These are phyloP conservation scores for Tetragnatha montana DNA, from an alignment of 2,888 invertebrate genomes.

Conservation along the genomic window DNA sequence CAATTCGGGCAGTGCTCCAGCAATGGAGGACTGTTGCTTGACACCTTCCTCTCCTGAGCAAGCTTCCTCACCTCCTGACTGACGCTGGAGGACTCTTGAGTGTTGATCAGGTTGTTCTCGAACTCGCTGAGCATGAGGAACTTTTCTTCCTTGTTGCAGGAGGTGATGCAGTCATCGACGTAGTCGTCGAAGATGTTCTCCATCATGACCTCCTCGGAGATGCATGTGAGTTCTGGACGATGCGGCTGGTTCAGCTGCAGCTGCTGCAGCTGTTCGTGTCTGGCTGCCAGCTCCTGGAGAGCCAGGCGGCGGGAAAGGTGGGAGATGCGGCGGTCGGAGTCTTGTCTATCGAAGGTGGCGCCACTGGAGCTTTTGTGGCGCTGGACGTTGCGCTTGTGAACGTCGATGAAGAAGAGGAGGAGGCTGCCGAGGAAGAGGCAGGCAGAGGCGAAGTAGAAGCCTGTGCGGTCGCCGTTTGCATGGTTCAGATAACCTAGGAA, in stretches of 20 bases:
- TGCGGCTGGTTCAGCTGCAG: constrained; percentile 60
- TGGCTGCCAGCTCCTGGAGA: constrained; percentile 49
- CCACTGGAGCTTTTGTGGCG: constrained; percentile 73
- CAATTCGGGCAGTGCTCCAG: constrained; percentile 70
- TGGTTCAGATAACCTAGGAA: constrained; percentile 86
- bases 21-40: constrained; percentile 35
- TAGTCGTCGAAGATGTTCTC: constrained; percentile 72
- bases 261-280: constrained; percentile 66
- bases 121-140: constrained; percentile 90
- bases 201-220: constrained; percentile 80
- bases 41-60: constrained; percentile 57
- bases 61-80: constrained; percentile 51
- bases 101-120: constrained; percentile 84
- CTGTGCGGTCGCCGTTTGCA: constrained; percentile 85
- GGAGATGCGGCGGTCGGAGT: constrained; percentile 41
- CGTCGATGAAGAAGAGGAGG: constrained; percentile 87
- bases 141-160: constrained; percentile 83
- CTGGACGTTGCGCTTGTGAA: constrained; percentile 82
- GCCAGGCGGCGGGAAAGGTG: constrained; percentile 50
- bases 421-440: constrained; percentile 86
- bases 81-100: constrained; percentile 65
- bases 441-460: constrained; percentile 89
- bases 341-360: constrained; percentile 40
- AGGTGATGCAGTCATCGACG: constrained; percentile 73
- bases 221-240: constrained; percentile 84